Evolutionary conservation across 2,113 vertebrate genomes (phyloP), one percentile per base, ranked within the genome.

Genomic region (Phylloscopus trochilus): DNA sequence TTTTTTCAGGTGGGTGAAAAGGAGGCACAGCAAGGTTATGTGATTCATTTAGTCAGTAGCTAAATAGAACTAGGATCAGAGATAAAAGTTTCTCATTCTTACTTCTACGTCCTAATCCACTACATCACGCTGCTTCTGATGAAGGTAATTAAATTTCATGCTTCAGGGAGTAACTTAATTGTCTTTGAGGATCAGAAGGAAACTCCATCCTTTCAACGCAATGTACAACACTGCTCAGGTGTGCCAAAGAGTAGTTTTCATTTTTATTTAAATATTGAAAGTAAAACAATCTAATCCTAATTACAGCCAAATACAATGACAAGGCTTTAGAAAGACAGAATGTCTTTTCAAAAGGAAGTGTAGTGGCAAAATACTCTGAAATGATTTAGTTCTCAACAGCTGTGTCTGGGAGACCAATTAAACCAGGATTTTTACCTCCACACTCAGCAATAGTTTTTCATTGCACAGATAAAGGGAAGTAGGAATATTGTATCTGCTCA

Each of bases 361-460:
- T 18, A 15, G 68, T 58, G 81, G 66, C 33, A 74, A 37, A 21
- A 2, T 37, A 73, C 78, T 93, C 95, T 68, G 75, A 96, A 97
- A 96, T 95, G 83, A 95, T 35, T 56, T 82, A 96, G 84, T 76
- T 93, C 84, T 95, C 93, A 96, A 94, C 28, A 90, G 52, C 74
- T 30, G 28, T 78, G 44, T 96, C 94, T 89, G 87, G n/a, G 91
- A 96, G 83, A 96, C 67, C 58, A 89, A 96, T 97, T 98, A 96
- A 97, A 95, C 81, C 35, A 46, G 80, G 94, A 95, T 96, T 97
- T 96, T 95, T 78, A 89, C 96, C 84, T 96, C 78, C 8, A 80
- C 68, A 62, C 89, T 93, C 96, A 96, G 92, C 92, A 94, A 92
- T 90, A 81, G 70, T 76, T 97, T 96, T 96, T 96, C 93, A 96